Percentiles rank a stretch among this genome's conserved stretches.
phyloP scores from a whole-genome alignment of 2,888 invertebrate genomes.

The Bombylius major region DNA sequence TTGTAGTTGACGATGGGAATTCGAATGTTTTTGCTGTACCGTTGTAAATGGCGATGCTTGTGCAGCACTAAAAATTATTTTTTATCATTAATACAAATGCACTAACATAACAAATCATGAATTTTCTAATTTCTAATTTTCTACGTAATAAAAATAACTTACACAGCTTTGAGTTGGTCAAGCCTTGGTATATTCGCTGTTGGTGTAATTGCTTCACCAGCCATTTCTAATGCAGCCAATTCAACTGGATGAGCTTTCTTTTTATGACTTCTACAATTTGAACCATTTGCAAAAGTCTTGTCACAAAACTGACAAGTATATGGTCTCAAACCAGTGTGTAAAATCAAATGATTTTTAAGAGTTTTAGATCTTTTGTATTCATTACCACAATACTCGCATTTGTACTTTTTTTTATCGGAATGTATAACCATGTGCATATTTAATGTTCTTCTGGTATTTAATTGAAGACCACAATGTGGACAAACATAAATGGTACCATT shows the following conservation, averaged over 20 bases:
- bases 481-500: constrained; percentile 34
- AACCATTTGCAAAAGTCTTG: constrained; percentile 34
- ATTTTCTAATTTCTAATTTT: too few relatives aligned
- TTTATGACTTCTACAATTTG: constrained; percentile 36
- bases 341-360: constrained; percentile 33
- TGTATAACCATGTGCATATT: constrained; percentile 37
- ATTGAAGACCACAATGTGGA: constrained; percentile 31
- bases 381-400: constrained; percentile 31
- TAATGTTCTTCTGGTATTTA: constrained; percentile 38
- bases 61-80: neutral
- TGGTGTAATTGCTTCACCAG: constrained; percentile 23
- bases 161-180: constrained; percentile 31
- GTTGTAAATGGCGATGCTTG: neutral
- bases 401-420: constrained; percentile 29
- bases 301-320: constrained; percentile 35
- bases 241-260: constrained; percentile 33
- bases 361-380: constrained; percentile 35
- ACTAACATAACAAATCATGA: too few relatives aligned
- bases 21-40: neutral
- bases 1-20: neutral
- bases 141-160: constrained; percentile 10
- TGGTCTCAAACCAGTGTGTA: constrained; percentile 33
- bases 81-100: too few relatives aligned
- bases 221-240: constrained; percentile 32
- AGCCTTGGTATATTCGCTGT: constrained; percentile 29